A percentile compares a stretch with the other conserved stretches of the same genome.
Conservation (phyloP, 2,888 invertebrate species). For the Ichneumon xanthorius region DNA sequence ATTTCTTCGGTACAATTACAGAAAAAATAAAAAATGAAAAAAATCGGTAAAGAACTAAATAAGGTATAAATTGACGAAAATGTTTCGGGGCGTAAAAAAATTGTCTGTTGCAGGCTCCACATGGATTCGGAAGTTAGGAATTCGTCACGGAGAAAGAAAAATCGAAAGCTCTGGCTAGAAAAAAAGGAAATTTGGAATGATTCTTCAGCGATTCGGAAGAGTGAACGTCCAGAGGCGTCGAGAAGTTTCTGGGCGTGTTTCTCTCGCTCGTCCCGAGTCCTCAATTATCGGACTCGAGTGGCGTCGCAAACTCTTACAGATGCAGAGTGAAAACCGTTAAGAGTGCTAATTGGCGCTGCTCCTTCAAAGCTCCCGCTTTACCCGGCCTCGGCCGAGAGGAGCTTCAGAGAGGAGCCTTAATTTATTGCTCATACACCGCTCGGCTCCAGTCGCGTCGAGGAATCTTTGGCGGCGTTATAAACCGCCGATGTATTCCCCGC, state of each 20-base stretch:
- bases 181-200: neutral
- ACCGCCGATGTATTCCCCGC: neutral
- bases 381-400: neutral
- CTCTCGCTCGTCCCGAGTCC: neutral
- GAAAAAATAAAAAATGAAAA: neutral
- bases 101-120: neutral
- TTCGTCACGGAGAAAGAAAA: neutral
- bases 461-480: slow-evolving; percentile 19
- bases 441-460: neutral
- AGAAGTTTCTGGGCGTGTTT: neutral
- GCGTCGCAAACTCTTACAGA: neutral
- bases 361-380: slow-evolving; percentile 14
- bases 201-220: neutral
- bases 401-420: neutral
- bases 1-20: neutral
- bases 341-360: slow-evolving; percentile 61
- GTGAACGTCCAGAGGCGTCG: neutral
- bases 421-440: slow-evolving; percentile 1
- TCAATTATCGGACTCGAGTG: slow-evolving; percentile 14
- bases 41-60: neutral
- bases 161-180: neutral
- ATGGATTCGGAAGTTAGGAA: too few relatives aligned
- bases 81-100: neutral
- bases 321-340: slow-evolving; percentile 52
- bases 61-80: neutral